Evolutionary conservation across 2,113 vertebrate species (phyloP).

Genomic region (Indicator indicator): DNA sequence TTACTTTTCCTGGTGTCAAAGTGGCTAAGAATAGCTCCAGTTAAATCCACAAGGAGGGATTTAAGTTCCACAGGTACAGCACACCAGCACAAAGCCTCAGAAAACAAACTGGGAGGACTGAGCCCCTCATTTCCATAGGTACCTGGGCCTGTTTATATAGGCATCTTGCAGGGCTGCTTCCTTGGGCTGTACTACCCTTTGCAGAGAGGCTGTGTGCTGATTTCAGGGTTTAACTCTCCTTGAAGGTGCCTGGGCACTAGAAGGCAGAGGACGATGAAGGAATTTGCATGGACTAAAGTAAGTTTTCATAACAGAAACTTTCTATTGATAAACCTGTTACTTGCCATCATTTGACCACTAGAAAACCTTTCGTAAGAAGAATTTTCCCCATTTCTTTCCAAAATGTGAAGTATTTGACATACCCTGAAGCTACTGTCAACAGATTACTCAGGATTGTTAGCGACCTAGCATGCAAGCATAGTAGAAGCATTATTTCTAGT

Average conservation of each 20-base stretch:
- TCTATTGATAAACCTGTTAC: neutral
- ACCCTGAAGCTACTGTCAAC: neutral
- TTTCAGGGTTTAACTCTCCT: neutral
- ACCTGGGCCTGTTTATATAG: accelerated
- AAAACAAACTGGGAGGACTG: neutral
- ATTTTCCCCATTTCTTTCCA: neutral
- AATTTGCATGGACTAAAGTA: neutral
- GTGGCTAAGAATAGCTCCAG: neutral
- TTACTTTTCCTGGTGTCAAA: neutral
- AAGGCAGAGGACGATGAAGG: neutral
- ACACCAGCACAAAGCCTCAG: neutral
- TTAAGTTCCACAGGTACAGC: neutral
- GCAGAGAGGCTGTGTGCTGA: neutral
- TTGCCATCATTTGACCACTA: neutral
- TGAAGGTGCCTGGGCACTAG: neutral
- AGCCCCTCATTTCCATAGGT: neutral
- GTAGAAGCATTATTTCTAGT: neutral
- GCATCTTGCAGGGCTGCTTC: neutral
- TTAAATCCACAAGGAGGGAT: neutral
- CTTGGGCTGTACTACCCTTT: neutral
- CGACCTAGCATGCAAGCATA: neutral
- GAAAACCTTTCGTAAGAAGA: neutral
- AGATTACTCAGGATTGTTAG: neutral
- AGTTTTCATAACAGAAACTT: neutral
- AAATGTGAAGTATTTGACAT: neutral